Percentiles rank a stretch among this genome's conserved stretches.
These are phyloP conservation scores for Myotis findleyi DNA, from an alignment of 2,797 vertebrate genomes.

Conservation along the genomic window DNA sequence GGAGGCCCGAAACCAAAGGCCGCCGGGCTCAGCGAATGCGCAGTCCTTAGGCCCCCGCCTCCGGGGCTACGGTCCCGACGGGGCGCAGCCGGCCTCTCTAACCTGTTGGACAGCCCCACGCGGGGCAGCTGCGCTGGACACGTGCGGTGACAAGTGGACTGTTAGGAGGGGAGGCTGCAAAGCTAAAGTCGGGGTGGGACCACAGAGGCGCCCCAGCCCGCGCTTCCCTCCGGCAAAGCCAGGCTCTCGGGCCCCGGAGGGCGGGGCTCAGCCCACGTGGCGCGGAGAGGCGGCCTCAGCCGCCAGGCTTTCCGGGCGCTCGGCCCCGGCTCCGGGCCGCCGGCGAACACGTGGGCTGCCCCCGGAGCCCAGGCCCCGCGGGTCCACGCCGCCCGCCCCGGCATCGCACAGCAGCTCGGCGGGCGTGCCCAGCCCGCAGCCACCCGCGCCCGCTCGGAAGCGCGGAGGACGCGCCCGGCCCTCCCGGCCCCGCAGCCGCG, in stretches of 20 bases:
- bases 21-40: no score
- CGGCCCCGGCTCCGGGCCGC: neutral
- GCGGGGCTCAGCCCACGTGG: neutral
- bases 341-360: neutral
- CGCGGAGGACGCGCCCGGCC: neutral
- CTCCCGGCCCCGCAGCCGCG: accelerated
- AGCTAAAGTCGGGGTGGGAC: neutral
- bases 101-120: neutral
- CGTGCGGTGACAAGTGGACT: neutral
- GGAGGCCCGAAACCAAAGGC: neutral
- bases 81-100: neutral
- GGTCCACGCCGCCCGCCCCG: neutral
- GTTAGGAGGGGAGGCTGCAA: neutral
- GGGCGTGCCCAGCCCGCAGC: neutral
- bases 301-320: neutral
- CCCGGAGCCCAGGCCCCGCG: accelerated
- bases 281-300: no score
- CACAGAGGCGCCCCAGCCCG: neutral
- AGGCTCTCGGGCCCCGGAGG: accelerated
- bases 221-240: accelerated
- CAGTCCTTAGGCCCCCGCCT: no score
- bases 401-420: accelerated
- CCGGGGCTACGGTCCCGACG: no score
- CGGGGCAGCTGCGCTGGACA: accelerated
- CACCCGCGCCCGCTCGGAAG: neutral